These are phyloP conservation scores for Lithosia quadra DNA, from an alignment of 2,888 invertebrate species.

Conservation along the genomic window DNA sequence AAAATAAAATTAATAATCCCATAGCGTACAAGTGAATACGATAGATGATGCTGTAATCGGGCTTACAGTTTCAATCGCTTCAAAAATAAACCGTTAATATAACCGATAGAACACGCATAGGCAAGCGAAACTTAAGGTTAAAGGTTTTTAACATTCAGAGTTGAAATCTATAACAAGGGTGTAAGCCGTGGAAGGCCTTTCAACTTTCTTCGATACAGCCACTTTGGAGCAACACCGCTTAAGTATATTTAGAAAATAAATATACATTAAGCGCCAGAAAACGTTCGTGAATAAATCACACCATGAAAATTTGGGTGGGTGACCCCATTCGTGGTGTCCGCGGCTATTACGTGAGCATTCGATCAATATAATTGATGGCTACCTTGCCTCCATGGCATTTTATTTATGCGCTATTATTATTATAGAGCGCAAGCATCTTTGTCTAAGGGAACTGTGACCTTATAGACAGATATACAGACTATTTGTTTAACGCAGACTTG, in stretches of 20 bases:
- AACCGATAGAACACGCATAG: not conserved
- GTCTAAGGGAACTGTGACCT: not conserved
- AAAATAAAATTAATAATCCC: too few species aligned
- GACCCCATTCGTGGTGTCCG: constrained; percentile 22
- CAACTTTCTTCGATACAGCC: not conserved
- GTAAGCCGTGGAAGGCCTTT: too few species aligned
- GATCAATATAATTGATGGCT: constrained; percentile 26
- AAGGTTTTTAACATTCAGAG: not conserved
- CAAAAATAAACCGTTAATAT: not conserved
- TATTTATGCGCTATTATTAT: constrained; percentile 10
- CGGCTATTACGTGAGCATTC: constrained; percentile 22
- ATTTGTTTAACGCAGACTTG: not conserved
- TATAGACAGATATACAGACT: not conserved
- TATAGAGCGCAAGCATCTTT: not conserved
- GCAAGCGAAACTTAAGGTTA: not conserved
- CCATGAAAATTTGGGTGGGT: constrained; percentile 21
- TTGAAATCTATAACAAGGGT: not conserved
- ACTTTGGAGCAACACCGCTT: not conserved
- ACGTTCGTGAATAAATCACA: constrained; percentile 36
- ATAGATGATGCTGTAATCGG: too few species aligned
- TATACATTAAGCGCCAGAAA: constrained; percentile 25
- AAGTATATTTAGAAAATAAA: constrained; percentile 19
- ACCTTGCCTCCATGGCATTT: constrained; percentile 10
- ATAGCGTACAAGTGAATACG: too few species aligned
- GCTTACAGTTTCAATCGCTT: too few species aligned